Conservation (phyloP, 2,797 vertebrate genomes). For the Gephyroberyx darwinii region DNA sequence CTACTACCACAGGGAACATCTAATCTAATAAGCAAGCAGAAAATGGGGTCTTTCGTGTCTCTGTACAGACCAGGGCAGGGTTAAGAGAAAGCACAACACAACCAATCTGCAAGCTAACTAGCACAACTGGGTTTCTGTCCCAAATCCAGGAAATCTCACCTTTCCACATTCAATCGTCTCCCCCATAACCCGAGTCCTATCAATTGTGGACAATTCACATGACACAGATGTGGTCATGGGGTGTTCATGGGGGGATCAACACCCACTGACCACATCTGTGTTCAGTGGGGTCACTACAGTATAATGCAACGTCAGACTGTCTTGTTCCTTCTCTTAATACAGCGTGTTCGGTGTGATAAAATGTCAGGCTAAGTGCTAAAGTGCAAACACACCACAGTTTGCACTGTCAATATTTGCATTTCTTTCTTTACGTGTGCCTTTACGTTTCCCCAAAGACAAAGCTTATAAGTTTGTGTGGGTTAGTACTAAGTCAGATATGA, state of each 20-base stretch:
- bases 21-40: neutral
- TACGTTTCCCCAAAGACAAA: neutral
- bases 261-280: too few relatives aligned
- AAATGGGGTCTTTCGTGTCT: neutral
- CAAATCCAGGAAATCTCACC: neutral
- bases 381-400: neutral
- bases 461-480: neutral
- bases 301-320: neutral
- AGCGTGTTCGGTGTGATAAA: neutral
- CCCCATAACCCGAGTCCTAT: too few relatives aligned
- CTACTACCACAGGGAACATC: too few relatives aligned
- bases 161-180: neutral
- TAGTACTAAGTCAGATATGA: slow-evolving; percentile 3
- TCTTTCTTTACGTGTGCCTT: slow-evolving; percentile 6
- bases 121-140: neutral
- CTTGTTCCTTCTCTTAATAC: neutral
- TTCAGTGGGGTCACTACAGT: too few relatives aligned
- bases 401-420: slow-evolving; percentile 24
- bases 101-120: neutral
- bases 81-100: neutral
- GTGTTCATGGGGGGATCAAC: too few relatives aligned
- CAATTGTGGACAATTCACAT: too few relatives aligned
- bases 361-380: neutral
- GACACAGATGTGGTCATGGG: too few relatives aligned
- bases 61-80: too few relatives aligned